Evolutionary conservation across 2,113 vertebrate genomes (phyloP).

Genomic region (Mesembrinibis cayennensis): DNA sequence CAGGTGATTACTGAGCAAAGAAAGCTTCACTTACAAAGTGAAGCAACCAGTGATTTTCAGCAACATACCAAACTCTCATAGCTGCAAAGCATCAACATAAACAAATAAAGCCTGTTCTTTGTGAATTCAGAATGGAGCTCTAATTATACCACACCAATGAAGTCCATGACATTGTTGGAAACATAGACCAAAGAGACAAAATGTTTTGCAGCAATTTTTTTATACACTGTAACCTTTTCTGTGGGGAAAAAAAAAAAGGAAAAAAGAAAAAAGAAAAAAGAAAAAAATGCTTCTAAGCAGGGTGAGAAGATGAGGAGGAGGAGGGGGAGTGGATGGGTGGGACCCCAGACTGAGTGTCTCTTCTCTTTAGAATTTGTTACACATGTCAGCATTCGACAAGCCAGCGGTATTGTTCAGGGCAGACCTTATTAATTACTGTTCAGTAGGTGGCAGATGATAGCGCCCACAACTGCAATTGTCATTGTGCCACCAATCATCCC

Average conservation of each 20-base stretch:
- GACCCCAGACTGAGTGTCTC: neutral
- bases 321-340: neutral
- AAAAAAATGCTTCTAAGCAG: neutral
- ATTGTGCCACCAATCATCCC: neutral
- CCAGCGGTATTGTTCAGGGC: neutral
- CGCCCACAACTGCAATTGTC: neutral
- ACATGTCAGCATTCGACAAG: neutral
- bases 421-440: conserved; percentile 29
- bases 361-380: conserved; percentile 23
- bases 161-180: neutral
- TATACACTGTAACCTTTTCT: neutral
- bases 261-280: neutral
- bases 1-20: neutral
- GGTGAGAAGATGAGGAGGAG: neutral
- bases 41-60: neutral
- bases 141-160: neutral
- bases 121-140: neutral
- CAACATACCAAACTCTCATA: neutral
- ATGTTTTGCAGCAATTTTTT: neutral
- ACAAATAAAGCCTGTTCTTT: neutral
- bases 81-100: neutral
- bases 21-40: neutral
- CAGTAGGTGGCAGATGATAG: conserved; percentile 25
- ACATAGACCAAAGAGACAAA: neutral
- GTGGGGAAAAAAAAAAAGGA: neutral